Conservation (phyloP, 92 coral and sea anemone species). For the Palythoa grandis region DNA sequence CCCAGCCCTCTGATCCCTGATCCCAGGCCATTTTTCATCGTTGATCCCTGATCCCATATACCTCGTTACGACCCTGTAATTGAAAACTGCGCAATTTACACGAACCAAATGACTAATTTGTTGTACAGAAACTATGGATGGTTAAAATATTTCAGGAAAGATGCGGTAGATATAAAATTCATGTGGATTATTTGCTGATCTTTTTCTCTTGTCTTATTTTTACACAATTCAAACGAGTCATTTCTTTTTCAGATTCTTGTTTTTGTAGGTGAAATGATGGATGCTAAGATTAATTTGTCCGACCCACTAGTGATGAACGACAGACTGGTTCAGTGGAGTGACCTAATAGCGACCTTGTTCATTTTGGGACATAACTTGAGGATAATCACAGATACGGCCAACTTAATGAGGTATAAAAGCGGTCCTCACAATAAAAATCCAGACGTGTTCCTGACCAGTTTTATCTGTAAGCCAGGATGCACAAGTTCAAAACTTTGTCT, state of each 20-base stretch:
- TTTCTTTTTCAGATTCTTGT: constrained; percentile 58
- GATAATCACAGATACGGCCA: constrained; percentile 57
- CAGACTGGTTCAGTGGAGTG: constrained; percentile 85
- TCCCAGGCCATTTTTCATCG: too few species aligned
- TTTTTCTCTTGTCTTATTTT: too few species aligned
- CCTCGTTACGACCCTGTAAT: too few species aligned
- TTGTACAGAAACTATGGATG: too few species aligned
- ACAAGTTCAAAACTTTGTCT: too few species aligned
- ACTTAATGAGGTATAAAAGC: constrained; percentile 63
- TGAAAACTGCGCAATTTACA: too few species aligned
- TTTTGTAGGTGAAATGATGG: constrained; percentile 65
- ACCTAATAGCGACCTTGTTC: constrained; percentile 74
- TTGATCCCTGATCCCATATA: too few species aligned
- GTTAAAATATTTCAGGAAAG: too few species aligned
- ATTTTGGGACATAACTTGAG: constrained; percentile 83
- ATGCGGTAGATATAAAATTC: not conserved
- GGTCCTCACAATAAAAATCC: not conserved
- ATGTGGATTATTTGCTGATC: not conserved
- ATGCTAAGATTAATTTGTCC: constrained; percentile 21
- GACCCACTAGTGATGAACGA: constrained; percentile 45
- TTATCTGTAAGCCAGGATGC: too few species aligned
- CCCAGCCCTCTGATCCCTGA: too few species aligned
- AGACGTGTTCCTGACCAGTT: too few species aligned
- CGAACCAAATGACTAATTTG: too few species aligned
- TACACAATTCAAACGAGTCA: not conserved